A percentile compares a stretch with the other conserved stretches of the same genome.
phyloP scores from a whole-genome alignment of 1,140 invertebrate species.

The Bombus sibiricus region DNA sequence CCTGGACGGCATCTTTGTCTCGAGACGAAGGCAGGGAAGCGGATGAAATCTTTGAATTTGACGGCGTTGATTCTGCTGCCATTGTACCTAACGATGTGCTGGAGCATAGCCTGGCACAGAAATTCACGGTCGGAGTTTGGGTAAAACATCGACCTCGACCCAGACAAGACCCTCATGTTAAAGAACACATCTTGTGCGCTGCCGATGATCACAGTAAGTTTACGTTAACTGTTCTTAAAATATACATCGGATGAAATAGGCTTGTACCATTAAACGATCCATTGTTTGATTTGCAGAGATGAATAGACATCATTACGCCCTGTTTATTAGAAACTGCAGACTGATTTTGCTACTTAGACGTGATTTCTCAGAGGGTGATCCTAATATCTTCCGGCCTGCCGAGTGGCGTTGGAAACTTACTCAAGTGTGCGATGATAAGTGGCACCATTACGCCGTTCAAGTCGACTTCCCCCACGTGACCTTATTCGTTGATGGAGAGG shows the following conservation, averaged over 20 bases:
- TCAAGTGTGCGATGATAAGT: slow-evolving; percentile 97
- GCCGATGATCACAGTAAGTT: slow-evolving; percentile 97
- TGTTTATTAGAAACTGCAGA: slow-evolving; percentile 98
- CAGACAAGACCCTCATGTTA: slow-evolving; percentile 91
- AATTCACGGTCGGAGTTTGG: slow-evolving; percentile 96
- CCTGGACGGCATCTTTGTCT: slow-evolving; percentile 94
- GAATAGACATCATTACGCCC: slow-evolving; percentile 98
- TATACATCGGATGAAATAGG: not conserved
- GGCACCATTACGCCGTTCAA: slow-evolving; percentile 99
- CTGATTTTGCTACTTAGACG: slow-evolving; percentile 95
- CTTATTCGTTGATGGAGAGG: slow-evolving; percentile 94
- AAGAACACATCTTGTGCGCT: slow-evolving; percentile 97
- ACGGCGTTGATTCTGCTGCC: slow-evolving; percentile 93
- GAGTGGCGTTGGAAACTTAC: slow-evolving; percentile 98
- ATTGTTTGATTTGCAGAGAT: slow-evolving; percentile 88
- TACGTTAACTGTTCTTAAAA: not conserved
- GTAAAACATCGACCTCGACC: slow-evolving; percentile 92
- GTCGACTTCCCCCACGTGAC: slow-evolving; percentile 95
- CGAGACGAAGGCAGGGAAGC: slow-evolving; percentile 94
- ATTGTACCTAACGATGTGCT: slow-evolving; percentile 90
- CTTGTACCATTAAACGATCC: not conserved
- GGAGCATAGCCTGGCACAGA: slow-evolving; percentile 89
- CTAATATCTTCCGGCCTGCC: slow-evolving; percentile 98
- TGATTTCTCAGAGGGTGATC: slow-evolving; percentile 95
- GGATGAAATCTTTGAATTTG: slow-evolving; percentile 97